Conservation (phyloP, 2,888 invertebrate genomes). For the Tenthredo livida region DNA sequence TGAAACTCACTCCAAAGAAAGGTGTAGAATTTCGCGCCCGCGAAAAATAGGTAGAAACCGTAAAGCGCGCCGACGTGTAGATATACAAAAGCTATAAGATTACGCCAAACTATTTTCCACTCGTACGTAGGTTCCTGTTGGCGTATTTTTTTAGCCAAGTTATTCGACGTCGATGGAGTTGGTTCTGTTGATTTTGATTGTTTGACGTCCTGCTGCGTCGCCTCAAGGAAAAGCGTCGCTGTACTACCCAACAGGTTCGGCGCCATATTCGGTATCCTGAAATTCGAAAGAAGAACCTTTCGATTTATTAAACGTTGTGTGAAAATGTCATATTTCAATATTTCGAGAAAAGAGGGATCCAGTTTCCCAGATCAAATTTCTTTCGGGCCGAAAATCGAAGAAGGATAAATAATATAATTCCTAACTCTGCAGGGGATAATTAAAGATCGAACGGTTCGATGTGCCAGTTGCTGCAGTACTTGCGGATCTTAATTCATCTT, state of each 20-base stretch:
- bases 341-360: neutral
- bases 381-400: neutral
- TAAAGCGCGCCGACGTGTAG: conserved; percentile 85
- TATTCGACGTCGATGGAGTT: conserved; percentile 70
- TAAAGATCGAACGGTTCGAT: neutral
- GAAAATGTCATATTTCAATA: neutral
- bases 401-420: neutral
- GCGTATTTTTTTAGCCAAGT: conserved; percentile 62
- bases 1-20: conserved; percentile 80
- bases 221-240: conserved; percentile 79
- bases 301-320: neutral
- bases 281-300: neutral
- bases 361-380: neutral
- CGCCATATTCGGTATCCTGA: conserved; percentile 79
- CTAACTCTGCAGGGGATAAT: neutral
- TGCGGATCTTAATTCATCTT: neutral
- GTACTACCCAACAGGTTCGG: conserved; percentile 83
- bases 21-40: conserved; percentile 79
- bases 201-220: conserved; percentile 71
- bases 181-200: conserved; percentile 74
- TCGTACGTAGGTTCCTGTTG: conserved; percentile 72
- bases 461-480: neutral
- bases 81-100: conserved; percentile 86
- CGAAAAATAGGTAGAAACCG: conserved; percentile 81
- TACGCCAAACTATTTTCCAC: conserved; percentile 90